These are phyloP conservation scores for Zygogramma bicolorata DNA, from an alignment of 2,888 invertebrate genomes.

Conservation along the genomic window DNA sequence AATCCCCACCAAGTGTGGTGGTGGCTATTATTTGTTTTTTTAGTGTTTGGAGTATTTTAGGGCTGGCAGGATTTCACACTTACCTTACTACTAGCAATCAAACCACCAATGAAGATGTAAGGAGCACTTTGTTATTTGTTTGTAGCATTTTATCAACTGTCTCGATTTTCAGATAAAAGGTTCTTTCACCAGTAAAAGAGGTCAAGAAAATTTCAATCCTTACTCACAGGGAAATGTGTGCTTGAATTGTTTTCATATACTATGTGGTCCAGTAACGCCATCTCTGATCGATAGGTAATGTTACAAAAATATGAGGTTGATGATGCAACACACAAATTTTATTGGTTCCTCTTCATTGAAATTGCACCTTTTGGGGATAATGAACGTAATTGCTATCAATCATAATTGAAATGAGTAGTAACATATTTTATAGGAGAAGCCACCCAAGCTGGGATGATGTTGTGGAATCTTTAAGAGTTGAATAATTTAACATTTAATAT, in stretches of 20 bases:
- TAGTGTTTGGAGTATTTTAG: conserved; percentile 98
- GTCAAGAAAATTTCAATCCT: conserved; percentile 92
- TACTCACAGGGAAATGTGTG: conserved; percentile 96
- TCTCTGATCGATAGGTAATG: conserved; percentile 84
- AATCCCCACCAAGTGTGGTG: conserved; percentile 90
- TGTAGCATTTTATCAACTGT: too few species aligned
- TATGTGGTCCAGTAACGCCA: conserved; percentile 94
- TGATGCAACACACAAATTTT: too few species aligned
- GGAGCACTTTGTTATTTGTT: conserved; percentile 55
- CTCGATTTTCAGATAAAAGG: conserved; percentile 88
- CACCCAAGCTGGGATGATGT: too few species aligned
- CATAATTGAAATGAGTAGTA: too few species aligned
- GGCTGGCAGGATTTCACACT: conserved; percentile 98
- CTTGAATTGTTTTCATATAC: conserved; percentile 93
- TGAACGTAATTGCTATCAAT: too few species aligned
- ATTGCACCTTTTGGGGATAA: too few species aligned
- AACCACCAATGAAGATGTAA: conserved; percentile 99
- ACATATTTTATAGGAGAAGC: too few species aligned
- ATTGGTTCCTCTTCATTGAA: too few species aligned
- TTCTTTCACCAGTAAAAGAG: conserved; percentile 93
- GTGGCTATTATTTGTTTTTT: conserved; percentile 95
- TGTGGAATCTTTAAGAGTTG: too few species aligned
- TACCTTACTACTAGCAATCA: conserved; percentile 98
- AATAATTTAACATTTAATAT: too few species aligned
- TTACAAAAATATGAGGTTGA: background rate